These are phyloP conservation scores for Acanthosepion esculentum DNA, from an alignment of 2,888 invertebrate species.

Conservation along the genomic window DNA sequence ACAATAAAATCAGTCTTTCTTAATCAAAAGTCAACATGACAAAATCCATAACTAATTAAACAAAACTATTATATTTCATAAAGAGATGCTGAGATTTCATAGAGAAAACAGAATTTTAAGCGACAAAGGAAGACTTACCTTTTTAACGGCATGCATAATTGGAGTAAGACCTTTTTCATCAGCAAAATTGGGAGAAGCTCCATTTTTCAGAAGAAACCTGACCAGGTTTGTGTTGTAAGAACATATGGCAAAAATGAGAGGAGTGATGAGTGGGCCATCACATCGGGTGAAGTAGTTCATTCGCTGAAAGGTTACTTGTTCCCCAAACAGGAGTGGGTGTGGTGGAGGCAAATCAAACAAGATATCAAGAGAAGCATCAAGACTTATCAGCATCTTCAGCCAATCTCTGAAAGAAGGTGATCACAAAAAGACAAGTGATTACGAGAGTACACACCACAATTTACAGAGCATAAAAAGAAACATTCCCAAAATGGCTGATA, in stretches of 20 bases:
- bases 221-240: constrained; percentile 70
- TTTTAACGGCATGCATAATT: constrained; percentile 75
- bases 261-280: constrained; percentile 62
- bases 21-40: not conserved
- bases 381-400: constrained; percentile 63
- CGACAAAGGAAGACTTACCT: constrained; percentile 65
- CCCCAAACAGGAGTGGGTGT: constrained; percentile 65
- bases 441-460: constrained; percentile 52
- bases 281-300: constrained; percentile 61
- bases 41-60: no score
- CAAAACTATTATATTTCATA: no score
- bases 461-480: constrained; percentile 51
- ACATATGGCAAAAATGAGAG: constrained; percentile 74
- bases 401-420: constrained; percentile 57
- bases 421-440: not conserved
- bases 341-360: constrained; percentile 69
- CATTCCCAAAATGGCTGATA: no score
- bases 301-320: constrained; percentile 44
- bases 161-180: constrained; percentile 74
- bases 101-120: not conserved
- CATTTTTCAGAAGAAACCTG: constrained; percentile 70
- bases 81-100: no score
- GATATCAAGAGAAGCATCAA: constrained; percentile 67
- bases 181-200: constrained; percentile 73
- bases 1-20: constrained; percentile 17